A percentile compares a stretch with the other conserved stretches of the same genome.
These are phyloP conservation scores for Eubasilissa regina DNA, from an alignment of 1,140 invertebrate genomes.

Conservation along the genomic window DNA sequence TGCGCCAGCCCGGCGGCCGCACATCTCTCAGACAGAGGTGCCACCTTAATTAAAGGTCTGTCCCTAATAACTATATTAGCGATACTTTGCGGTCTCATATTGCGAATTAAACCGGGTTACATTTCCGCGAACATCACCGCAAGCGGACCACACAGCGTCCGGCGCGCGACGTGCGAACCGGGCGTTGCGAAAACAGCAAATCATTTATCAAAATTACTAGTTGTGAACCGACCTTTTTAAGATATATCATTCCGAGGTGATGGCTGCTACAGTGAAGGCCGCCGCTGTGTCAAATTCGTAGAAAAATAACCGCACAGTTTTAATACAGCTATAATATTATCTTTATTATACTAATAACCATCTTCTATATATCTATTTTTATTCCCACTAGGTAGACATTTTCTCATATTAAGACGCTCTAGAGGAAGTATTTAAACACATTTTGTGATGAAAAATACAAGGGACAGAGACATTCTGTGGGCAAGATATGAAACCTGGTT, in stretches of 20 bases:
- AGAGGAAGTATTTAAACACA: too few relatives aligned
- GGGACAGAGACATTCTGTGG: too few relatives aligned
- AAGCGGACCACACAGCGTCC: conserved; percentile 50
- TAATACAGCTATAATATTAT: background rate
- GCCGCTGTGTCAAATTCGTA: background rate
- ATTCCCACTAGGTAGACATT: too few relatives aligned
- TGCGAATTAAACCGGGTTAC: conserved; percentile 42
- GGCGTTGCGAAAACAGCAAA: conserved; percentile 15
- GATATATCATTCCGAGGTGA: conserved; percentile 29
- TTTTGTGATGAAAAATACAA: too few relatives aligned
- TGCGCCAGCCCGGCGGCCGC: background rate
- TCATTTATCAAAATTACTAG: conserved; percentile 44
- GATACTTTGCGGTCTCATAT: conserved; percentile 56
- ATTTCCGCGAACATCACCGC: conserved; percentile 53
- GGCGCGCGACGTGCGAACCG: conserved; percentile 28
- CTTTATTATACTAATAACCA: too few relatives aligned
- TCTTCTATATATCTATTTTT: too few relatives aligned
- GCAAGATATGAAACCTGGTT: too few relatives aligned
- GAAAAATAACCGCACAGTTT: conserved; percentile 29
- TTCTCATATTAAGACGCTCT: too few relatives aligned
- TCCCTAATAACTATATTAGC: conserved; percentile 58
- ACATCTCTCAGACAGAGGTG: conserved; percentile 47
- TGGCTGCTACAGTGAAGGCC: background rate
- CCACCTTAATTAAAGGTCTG: conserved; percentile 57
- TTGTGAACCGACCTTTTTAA: conserved; percentile 15